Evolutionary conservation across 2,888 invertebrate genomes (phyloP).

Genomic region (Heliothis peltigera): DNA sequence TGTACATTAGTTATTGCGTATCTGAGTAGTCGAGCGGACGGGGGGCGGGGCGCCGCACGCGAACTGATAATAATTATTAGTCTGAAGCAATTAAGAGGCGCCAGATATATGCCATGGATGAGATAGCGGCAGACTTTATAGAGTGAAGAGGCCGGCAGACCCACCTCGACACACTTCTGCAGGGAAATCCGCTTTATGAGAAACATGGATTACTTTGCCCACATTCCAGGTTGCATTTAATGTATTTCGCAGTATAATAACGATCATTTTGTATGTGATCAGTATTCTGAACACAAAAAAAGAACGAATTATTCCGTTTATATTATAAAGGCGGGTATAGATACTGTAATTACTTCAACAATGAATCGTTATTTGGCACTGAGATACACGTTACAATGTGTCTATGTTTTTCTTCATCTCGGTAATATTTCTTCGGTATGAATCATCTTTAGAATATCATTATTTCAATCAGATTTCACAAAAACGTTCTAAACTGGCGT

Average conservation of each 20-base stretch:
- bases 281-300: slow-evolving; percentile 1
- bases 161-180: slow-evolving; percentile 64
- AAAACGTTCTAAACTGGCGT: slow-evolving; percentile 10
- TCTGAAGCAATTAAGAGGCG: slow-evolving; percentile 88
- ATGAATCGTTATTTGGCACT: background rate
- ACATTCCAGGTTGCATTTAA: slow-evolving; percentile 4
- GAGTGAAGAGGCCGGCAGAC: slow-evolving; percentile 60
- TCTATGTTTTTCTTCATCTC: background rate
- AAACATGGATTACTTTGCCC: slow-evolving; percentile 50
- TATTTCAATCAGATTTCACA: slow-evolving; percentile 10
- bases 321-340: background rate
- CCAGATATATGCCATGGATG: slow-evolving; percentile 85
- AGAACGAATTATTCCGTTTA: background rate
- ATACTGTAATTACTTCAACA: background rate
- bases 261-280: background rate
- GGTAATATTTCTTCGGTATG: no score
- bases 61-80: slow-evolving; percentile 88
- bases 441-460: no score
- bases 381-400: background rate
- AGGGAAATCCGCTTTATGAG: slow-evolving; percentile 57
- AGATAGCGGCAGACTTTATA: slow-evolving; percentile 73
- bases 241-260: slow-evolving; percentile 15
- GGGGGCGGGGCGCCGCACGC: slow-evolving; percentile 81
- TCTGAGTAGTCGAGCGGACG: slow-evolving; percentile 67
- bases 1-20: slow-evolving; percentile 71